Base-by-base conservation (phyloP, 2,888 invertebrate genomes). In the Ctena decussata region DNA sequence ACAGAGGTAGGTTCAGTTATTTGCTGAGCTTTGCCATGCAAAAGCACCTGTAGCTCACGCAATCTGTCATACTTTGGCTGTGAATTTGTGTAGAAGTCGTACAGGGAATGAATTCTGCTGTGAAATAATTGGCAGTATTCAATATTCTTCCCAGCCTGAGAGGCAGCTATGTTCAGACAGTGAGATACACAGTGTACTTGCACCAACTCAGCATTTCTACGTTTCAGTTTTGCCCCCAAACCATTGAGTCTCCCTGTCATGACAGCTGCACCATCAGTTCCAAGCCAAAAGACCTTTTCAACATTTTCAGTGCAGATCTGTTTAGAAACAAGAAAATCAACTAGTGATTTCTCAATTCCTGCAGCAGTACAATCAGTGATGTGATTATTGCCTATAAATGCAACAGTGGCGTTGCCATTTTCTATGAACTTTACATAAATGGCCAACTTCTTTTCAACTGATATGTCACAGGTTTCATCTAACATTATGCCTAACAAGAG, bases 121-220 rank as follows among this genome's bases (percentile, higher is more conserved):
- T 79, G 65, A 32, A 74, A 88, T 2, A 76, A 32, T n/a, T 80
- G 32, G 24, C 53, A 60, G 72, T 85, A 83, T 0, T 79, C 73
- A 44, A 80, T 79, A 21, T 44, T 71, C 44, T 77, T 82, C 8
- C 77, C 80, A 30, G 87, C 84, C 71, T 87, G 82, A 21, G 84
- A 82, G 15, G 77, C 84, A 39, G 87, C 87, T 5, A 87, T 65
- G 49, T 87, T 87, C 1, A 87, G 37, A 8, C 80, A 32, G 53
- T 85, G 87, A 5, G 87, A 77, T 21, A 87, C 73, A 75, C 87
- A 87, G 35, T 85, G 84, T 0, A 87, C 84, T 39, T 76, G 76
- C n/a, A 44, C 60, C 12, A 84, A 12, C 18, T 77, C 15, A 0
- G 24, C 27, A 69, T 83, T 83, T 71, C 32, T 15, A n/a, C 53